Evolutionary conservation across 2,113 vertebrate species (phyloP).

Genomic region (Smithornis capensis): DNA sequence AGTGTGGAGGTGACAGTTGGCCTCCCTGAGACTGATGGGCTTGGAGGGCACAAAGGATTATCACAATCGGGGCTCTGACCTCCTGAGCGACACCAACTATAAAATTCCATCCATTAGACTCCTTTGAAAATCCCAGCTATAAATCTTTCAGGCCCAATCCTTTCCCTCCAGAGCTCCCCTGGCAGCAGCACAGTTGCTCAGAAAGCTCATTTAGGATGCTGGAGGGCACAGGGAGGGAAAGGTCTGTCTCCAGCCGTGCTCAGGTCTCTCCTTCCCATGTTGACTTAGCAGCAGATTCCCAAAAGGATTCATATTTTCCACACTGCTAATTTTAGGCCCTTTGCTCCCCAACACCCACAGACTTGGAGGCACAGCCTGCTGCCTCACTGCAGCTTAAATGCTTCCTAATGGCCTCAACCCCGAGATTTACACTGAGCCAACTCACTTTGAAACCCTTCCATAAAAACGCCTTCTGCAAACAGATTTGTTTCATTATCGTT

Average conservation of each 20-base stretch:
- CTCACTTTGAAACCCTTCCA: slow-evolving; percentile 32
- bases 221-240: neutral
- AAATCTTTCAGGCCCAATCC: neutral
- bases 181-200: neutral
- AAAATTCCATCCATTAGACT: neutral
- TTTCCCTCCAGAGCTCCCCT: neutral
- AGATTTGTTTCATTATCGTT: slow-evolving; percentile 60
- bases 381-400: slow-evolving; percentile 20
- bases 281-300: neutral
- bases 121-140: neutral
- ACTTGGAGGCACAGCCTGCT: neutral
- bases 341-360: neutral
- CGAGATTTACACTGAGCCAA: slow-evolving; percentile 50
- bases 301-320: neutral
- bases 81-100: neutral
- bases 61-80: neutral
- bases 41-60: neutral
- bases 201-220: neutral
- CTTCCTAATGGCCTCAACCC: slow-evolving; percentile 49
- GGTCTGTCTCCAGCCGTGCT: accelerated
- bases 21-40: neutral
- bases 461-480: slow-evolving; percentile 60
- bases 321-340: neutral
- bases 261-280: neutral
- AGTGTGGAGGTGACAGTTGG: neutral